Conservation (phyloP, 2,113 vertebrate species). For the Phyllostomus discolor region DNA sequence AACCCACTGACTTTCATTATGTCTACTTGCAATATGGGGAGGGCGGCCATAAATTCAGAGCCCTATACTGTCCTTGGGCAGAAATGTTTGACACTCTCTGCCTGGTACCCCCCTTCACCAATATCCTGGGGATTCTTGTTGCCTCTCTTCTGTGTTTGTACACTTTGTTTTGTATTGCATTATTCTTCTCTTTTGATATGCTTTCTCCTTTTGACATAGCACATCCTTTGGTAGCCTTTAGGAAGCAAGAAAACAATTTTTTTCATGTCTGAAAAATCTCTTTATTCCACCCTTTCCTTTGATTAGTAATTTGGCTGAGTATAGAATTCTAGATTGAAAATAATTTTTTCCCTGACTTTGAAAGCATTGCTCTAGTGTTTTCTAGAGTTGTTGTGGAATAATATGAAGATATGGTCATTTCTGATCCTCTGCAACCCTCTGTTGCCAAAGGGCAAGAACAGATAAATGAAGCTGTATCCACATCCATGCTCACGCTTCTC, state of each 20-base stretch:
- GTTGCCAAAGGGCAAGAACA: not conserved
- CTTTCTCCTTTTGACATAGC: not conserved
- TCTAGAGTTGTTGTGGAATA: not conserved
- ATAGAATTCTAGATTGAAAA: conserved; percentile 16
- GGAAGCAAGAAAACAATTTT: not conserved
- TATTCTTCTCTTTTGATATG: not conserved
- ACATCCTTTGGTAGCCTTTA: not conserved
- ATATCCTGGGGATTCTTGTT: not conserved
- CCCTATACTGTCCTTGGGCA: not conserved
- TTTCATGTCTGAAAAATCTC: not conserved
- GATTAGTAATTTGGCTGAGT: conserved; percentile 5
- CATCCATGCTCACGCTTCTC: not conserved
- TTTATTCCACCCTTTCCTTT: not conserved
- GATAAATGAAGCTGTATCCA: not conserved
- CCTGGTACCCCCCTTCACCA: not conserved
- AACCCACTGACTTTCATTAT: not conserved
- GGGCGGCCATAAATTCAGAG: not conserved
- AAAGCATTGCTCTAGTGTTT: not conserved
- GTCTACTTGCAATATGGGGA: not conserved
- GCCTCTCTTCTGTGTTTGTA: not conserved
- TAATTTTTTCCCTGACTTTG: not conserved
- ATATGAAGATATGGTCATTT: not conserved
- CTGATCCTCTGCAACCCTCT: not conserved
- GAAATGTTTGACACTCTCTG: not conserved
- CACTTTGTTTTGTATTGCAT: not conserved